Evolutionary conservation across 2,797 vertebrate genomes (phyloP), one percentile per base, ranked within the genome.

Genomic region (Pelobates cultripes): DNA sequence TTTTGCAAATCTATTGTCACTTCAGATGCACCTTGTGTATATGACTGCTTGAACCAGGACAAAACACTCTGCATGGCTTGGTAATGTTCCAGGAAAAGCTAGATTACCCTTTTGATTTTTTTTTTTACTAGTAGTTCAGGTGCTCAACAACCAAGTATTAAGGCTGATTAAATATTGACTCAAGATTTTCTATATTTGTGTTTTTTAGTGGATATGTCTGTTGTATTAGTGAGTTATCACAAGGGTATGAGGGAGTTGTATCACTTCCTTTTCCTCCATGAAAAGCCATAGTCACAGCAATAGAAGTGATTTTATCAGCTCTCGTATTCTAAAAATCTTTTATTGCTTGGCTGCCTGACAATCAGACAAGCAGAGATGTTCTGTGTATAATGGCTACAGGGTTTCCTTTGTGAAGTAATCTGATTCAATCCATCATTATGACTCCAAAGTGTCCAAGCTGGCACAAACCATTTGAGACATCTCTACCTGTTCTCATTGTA

Each of bases 401-500:
- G 61, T 14, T 64, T 64, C 61, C 61, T 64, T 64, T 64, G 61
- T 64, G 61, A 64, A 64, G 5, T 64, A 64, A 64, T 17, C 61
- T 64, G 61, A 64, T 64, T 15, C 17, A 64, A 64, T 64, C 61
- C 15, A 40, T 64, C 61, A 64, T 64, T 64, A 64, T 64, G 61
- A 64, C 61, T 64, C 61, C 61, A 64, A n/a, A 17, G 61, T 64
- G 61, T 64, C 61, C 61, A 3, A 64, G 61, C 15, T 64, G 61
- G 5, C 61, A 28, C 17, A 64, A 17, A 17, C 61, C 15, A 17
- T 14, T 64, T 8, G 15, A 17, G 9, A 17, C 61, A 64, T 64
- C 15, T 64, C 61, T 64, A 64, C 61, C 61, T 64, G 61, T 6
- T 5, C 17, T 64, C 61, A 64, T 7, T 64, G 4, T 64, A 64